Percentiles rank a stretch among this genome's conserved stretches.
These are phyloP conservation scores for Diploptera punctata DNA, from an alignment of 2,888 invertebrate genomes.

Conservation along the genomic window DNA sequence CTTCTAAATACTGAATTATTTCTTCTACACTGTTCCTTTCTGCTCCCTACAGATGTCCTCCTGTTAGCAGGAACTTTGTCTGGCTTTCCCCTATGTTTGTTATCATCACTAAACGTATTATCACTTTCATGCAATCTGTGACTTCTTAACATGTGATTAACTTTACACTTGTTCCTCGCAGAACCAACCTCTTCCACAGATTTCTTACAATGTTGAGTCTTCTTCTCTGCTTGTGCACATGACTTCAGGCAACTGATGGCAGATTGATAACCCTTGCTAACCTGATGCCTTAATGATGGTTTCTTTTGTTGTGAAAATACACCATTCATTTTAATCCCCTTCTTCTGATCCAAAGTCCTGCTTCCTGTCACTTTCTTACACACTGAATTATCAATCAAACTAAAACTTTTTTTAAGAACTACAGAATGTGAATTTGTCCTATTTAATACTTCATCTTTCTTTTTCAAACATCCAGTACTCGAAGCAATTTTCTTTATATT, in stretches of 20 bases:
- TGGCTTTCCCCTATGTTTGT: not conserved
- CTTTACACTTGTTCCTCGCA: not conserved
- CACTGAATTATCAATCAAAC: slow-evolving; percentile 10
- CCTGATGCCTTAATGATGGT: not conserved
- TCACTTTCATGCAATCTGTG: slow-evolving; percentile 24
- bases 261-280: not conserved
- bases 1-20: not conserved
- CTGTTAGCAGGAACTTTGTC: not conserved
- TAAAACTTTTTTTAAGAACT: not conserved
- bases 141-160: slow-evolving; percentile 30
- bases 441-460: not conserved
- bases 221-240: not conserved
- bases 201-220: not conserved
- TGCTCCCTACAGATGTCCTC: slow-evolving; percentile 23
- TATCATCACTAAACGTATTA: not conserved
- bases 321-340: slow-evolving; percentile 14
- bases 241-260: not conserved
- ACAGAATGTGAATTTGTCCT: slow-evolving; percentile 10
- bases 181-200: not conserved
- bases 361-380: not conserved
- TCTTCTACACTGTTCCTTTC: slow-evolving; percentile 24
- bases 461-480: not conserved
- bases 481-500: not conserved
- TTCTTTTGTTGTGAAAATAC: slow-evolving; percentile 2
- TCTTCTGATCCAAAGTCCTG: slow-evolving; percentile 1